phyloP scores from a whole-genome alignment of 2,797 vertebrate genomes.

The Tokudaia tokunoshimensis region DNA sequence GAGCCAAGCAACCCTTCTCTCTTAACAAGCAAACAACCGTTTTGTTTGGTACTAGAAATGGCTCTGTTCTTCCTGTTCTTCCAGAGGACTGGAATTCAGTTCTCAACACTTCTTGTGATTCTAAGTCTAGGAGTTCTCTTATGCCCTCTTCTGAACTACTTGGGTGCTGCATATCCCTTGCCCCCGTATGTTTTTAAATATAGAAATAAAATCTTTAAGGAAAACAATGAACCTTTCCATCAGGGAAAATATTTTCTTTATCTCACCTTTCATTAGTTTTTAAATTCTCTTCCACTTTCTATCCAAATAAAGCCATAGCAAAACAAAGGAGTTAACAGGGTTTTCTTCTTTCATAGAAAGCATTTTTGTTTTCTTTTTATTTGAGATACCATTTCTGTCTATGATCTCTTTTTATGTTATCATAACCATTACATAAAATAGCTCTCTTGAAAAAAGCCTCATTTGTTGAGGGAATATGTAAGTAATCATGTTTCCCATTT shows the following conservation, averaged over 20 bases:
- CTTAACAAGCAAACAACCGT: background rate
- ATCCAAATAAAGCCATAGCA: conserved; percentile 27
- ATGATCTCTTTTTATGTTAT: conserved; percentile 12
- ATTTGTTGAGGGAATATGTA: background rate
- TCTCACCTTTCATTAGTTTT: background rate
- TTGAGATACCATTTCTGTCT: background rate
- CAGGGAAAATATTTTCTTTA: background rate
- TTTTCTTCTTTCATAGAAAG: conserved; percentile 39
- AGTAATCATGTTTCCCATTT: background rate
- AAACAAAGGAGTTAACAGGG: background rate
- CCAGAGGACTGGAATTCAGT: background rate
- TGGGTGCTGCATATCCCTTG: background rate
- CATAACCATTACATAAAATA: background rate
- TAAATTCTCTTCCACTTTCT: background rate
- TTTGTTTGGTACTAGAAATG: background rate
- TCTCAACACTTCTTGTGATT: background rate
- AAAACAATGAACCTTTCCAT: background rate
- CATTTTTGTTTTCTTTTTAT: conserved; percentile 2
- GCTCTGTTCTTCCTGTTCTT: background rate
- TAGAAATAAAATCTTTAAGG: background rate
- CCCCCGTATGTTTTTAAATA: background rate
- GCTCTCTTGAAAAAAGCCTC: background rate
- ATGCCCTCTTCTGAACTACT: background rate
- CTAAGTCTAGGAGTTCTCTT: no score
- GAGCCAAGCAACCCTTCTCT: background rate